Evolutionary conservation across 2,888 invertebrate genomes (phyloP), one percentile per base, ranked within the genome.

Genomic region (Caenorhabditis sp.): DNA sequence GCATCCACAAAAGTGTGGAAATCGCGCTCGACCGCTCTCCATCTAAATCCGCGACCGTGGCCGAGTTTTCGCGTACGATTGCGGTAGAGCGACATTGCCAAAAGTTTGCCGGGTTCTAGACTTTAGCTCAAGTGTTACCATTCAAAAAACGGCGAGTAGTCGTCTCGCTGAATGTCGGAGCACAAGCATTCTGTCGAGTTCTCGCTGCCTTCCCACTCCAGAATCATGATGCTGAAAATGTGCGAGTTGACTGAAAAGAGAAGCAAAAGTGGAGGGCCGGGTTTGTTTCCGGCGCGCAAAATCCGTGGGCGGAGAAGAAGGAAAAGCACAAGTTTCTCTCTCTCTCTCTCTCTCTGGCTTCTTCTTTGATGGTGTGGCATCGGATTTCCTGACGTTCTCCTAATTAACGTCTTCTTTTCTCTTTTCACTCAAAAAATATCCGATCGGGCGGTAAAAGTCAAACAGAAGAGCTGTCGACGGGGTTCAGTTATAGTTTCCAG

Each of bases 71-170:
- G n/a, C n/a, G n/a, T n/a, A n/a, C n/a, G n/a, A n/a, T n/a, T n/a
- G n/a, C n/a, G n/a, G n/a, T n/a, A n/a, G n/a, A n/a, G n/a, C n/a
- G n/a, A n/a, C n/a, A n/a, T n/a, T n/a, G n/a, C n/a, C n/a, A n/a
- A n/a, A n/a, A n/a, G n/a, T n/a, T n/a, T n/a, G n/a, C n/a, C n/a
- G n/a, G n/a, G n/a, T n/a, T n/a, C n/a, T n/a, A n/a, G n/a, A n/a
- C n/a, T n/a, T n/a, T n/a, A n/a, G n/a, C n/a, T n/a, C n/a, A n/a
- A n/a, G n/a, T 7, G 35, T 37, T 30, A 84, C 88, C 88, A 88
- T 27, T 86, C 85, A 72, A 86, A 88, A 30, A 87, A 78, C 35
- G 86, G 88, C 9, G 85, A 86, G 78, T 88, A 88, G 72, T 88
- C 88, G 56, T 88, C 86, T 62, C 83, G 82, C 52, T 87, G 88